Base-by-base conservation (phyloP, 2,888 invertebrate species). In the Drosophila fungiperda region DNA sequence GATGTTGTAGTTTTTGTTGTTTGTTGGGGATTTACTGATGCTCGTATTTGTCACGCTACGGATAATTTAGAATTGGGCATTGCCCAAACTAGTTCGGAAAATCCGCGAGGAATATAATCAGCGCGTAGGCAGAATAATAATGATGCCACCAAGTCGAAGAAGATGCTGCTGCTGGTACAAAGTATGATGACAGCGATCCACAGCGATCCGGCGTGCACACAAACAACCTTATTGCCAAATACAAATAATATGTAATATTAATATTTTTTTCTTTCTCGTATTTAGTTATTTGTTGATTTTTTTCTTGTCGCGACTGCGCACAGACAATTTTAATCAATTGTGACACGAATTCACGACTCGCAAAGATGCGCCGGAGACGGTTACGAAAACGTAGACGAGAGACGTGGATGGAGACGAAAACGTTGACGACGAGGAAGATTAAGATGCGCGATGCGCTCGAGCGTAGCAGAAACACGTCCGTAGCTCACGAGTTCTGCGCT, bases 401-500 rank as follows among this genome's bases (percentile, higher is more conserved):
- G 29, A 29, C 29, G 29, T 29, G 29, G 29, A 29, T 2, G 42
- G 23, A 52, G 49, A 52, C 67, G 53, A 23, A 71, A 40, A 78
- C 48, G 53, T n/a, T 57, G 57, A 58, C 66, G 68, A 54, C 17
- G 45, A 23, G 32, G 73, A 69, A 60, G 40, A 70, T 76, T 58
- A 26, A 55, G 61, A 78, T 73, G 79, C 76, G 74, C 75, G 80
- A 73, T 80, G 76, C 80, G 83, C 70, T 86, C 87, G 79, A 86
- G 86, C 80, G 86, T 82, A 65, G 58, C 76, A 66, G 66, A 83
- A 82, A 90, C 88, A 91, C 92, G 92, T 92, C 92, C 90, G 90
- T 78, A 87, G 90, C 89, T 91, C 82, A 85, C 90, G 90, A 90
- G 90, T 90, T 91, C 90, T 90, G 86, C 82, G 83, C 84, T 88